Conservation (phyloP, 2,888 invertebrate species). For the Gisinianus flammeolus region DNA sequence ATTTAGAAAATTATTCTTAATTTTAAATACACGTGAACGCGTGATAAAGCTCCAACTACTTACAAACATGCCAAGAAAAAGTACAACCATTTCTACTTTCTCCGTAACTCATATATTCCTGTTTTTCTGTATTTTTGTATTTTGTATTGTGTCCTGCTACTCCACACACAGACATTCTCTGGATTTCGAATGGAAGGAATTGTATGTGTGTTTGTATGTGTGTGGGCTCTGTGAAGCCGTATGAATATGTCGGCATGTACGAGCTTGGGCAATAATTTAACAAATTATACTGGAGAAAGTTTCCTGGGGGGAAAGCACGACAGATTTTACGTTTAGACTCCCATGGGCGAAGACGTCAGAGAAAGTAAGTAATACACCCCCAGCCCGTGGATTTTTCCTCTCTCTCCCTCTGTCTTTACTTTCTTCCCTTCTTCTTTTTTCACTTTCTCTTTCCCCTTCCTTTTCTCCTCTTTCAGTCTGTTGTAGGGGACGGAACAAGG, state of each 20-base stretch:
- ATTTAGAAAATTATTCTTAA: too few relatives aligned
- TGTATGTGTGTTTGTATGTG: too few relatives aligned
- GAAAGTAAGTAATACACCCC: constrained; percentile 27
- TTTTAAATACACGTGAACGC: too few relatives aligned
- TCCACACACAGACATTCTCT: too few relatives aligned
- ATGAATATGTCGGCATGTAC: constrained; percentile 11
- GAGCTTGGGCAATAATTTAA: constrained; percentile 28
- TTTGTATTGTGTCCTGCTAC: too few relatives aligned
- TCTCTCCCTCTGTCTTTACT: constrained; percentile 15
- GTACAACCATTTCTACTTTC: too few relatives aligned
- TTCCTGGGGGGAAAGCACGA: constrained; percentile 19
- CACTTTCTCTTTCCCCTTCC: constrained; percentile 9
- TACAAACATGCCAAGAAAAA: too few relatives aligned
- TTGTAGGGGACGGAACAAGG: not conserved
- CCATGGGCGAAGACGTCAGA: constrained; percentile 21
- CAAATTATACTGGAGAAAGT: constrained; percentile 29
- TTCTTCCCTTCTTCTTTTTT: not conserved
- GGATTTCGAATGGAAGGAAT: too few relatives aligned
- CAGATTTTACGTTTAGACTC: constrained; percentile 25
- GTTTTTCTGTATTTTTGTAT: too few relatives aligned
- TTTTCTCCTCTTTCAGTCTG: not conserved
- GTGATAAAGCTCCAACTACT: too few relatives aligned
- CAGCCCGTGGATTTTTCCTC: not conserved
- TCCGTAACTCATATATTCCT: too few relatives aligned
- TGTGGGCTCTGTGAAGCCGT: constrained; percentile 8